Conservation (phyloP, 1,140 invertebrate species). For the Teleogryllus occipitalis region DNA sequence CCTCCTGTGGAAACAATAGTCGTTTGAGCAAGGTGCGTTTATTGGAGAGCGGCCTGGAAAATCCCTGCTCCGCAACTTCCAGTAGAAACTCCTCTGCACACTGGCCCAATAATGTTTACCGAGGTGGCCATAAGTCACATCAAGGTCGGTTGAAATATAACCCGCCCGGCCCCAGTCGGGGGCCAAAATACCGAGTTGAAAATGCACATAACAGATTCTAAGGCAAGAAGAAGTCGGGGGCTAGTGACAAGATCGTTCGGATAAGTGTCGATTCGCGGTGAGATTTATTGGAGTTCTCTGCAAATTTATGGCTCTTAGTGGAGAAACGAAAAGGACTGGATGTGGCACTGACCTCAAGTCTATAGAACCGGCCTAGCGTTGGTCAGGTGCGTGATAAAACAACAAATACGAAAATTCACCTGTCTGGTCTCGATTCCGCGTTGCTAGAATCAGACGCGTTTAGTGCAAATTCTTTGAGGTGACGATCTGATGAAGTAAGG, state of each 20-base stretch:
- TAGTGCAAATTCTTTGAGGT: no score
- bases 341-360: not conserved
- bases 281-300: not conserved
- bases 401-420: no score
- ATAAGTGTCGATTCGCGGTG: not conserved
- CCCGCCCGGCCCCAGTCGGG: not conserved
- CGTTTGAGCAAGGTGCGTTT: no score
- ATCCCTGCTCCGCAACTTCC: not conserved
- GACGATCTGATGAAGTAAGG: no score
- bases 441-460: no score
- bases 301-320: not conserved
- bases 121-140: not conserved
- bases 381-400: not conserved
- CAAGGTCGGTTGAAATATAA: not conserved
- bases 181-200: not conserved
- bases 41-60: no score
- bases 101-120: not conserved
- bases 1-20: no score
- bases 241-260: not conserved
- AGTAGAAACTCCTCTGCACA: not conserved
- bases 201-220: constrained; percentile 5
- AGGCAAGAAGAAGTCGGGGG: not conserved
- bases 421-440: no score
- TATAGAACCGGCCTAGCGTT: not conserved
- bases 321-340: not conserved